A percentile compares a stretch with the other conserved stretches of the same genome.
Evolutionary conservation across 1,140 invertebrate genomes (phyloP).

Genomic region (Episyrphus balteatus): DNA sequence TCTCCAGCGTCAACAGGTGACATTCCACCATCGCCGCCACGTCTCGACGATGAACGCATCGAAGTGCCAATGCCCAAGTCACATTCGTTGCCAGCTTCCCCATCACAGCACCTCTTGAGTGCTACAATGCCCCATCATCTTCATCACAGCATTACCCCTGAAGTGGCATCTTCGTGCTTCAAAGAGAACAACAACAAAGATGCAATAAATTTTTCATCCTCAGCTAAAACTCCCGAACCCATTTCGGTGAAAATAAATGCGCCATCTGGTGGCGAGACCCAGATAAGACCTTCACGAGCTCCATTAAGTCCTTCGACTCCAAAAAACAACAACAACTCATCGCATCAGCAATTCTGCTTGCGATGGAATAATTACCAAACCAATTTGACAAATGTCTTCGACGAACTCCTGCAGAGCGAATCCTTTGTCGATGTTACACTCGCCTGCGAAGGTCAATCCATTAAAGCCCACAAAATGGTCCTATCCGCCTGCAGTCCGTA

Average conservation of each 20-base stretch:
- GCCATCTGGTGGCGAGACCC: conserved; percentile 3
- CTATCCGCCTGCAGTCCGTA: conserved; percentile 85
- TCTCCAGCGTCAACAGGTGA: no score
- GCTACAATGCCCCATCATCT: conserved; percentile 12
- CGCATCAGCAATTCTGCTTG: conserved; percentile 59
- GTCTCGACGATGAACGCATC: conserved; percentile 17
- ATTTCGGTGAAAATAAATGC: background rate
- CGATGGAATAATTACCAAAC: conserved; percentile 91
- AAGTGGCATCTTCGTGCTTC: no score
- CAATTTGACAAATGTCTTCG: conserved; percentile 84
- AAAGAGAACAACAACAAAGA: background rate
- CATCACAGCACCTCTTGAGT: conserved; percentile 13
- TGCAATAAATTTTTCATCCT: conserved; percentile 1
- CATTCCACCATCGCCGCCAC: no score
- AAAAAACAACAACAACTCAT: conserved; percentile 4
- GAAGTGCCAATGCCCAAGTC: conserved; percentile 17
- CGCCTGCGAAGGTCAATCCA: conserved; percentile 78
- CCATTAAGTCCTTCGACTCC: background rate
- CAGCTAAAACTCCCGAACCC: background rate
- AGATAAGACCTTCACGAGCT: background rate
- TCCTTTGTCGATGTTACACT: conserved; percentile 86
- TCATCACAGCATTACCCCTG: no score
- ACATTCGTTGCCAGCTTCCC: conserved; percentile 28
- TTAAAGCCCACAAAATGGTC: conserved; percentile 89
- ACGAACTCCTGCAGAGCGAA: conserved; percentile 80